Base-by-base conservation (phyloP, 2,888 invertebrate genomes). In the Dyspetes luteomarginatus region DNA sequence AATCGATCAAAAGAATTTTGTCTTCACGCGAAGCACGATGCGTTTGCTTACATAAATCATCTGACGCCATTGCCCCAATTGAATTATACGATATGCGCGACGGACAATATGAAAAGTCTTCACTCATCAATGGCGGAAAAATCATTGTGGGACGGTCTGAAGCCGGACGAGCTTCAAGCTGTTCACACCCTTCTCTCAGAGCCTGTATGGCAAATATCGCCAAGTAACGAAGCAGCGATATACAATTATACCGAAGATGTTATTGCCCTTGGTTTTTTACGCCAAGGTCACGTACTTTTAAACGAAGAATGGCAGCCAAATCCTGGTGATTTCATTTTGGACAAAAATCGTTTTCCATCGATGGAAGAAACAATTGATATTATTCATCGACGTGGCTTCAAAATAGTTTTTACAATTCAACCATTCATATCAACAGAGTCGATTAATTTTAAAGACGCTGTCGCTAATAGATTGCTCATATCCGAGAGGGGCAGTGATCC, bases 361-460 rank as follows among this genome's bases (percentile, higher is more conserved):
- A 93, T 97, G 85, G 95, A 95, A 74, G 95, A 95, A 75, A 96
- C 96, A 1, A 95, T 97, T 4, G 95, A 96, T 85, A 96, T 97
- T 67, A 93, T 98, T 43, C 96, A 96, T 83, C 93, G 97, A 36
- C 93, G 97, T 82, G 97, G 97, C 0, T 98, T 98, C 84, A 95
- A 96, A 88, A 95, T 98, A 12, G 96, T 96, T 0, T 95, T 98
- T 84, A 96, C 97, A n/a, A 94, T 98, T 0, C 97, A 98, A 88
- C 98, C 98, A 0, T 98, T 97, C 89, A 95, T 98, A 36, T 96
- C 96, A 67, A 97, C 97, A 0, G 97, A 97, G 87, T 97, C 98
- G 83, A 92, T 93, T 1, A 97, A 96, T 87, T 98, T 98, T 89
- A 95, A 95, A 68, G 95, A 97, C 85, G 96, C 97, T 0, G 96